Percentiles rank a stretch among this genome's conserved stretches.
phyloP scores from a whole-genome alignment of 1,140 invertebrate species.

The Ceratosolen fusciceps region DNA sequence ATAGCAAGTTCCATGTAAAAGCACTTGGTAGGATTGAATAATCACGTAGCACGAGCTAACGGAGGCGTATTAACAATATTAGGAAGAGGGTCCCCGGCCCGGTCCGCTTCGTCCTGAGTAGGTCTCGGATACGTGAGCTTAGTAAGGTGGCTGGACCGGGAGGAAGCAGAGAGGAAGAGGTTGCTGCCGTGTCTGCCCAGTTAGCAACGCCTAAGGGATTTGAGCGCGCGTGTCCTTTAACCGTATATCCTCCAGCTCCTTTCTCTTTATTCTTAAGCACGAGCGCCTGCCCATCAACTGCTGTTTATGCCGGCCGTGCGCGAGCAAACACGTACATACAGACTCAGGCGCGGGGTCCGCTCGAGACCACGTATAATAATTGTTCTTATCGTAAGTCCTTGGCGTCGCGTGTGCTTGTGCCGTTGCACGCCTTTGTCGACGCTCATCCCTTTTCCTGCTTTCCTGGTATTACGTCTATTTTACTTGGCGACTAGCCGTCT shows the following conservation, averaged over 20 bases:
- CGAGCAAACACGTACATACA: too few relatives aligned
- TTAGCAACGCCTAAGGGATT: conserved; percentile 12
- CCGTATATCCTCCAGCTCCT: background rate
- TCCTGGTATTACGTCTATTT: background rate
- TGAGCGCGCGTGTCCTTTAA: background rate
- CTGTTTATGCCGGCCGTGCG: too few relatives aligned
- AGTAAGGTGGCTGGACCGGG: too few relatives aligned
- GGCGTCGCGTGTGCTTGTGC: background rate
- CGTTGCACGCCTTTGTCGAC: background rate
- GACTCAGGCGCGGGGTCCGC: too few relatives aligned
- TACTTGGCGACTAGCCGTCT: background rate
- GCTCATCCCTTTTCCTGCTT: background rate
- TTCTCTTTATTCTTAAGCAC: background rate
- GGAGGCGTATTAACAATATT: too few relatives aligned
- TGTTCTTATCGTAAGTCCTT: too few relatives aligned
- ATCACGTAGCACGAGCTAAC: too few relatives aligned
- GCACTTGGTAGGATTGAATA: too few relatives aligned
- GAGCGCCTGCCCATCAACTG: background rate
- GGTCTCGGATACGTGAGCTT: too few relatives aligned
- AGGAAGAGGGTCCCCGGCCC: too few relatives aligned
- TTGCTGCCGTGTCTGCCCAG: background rate
- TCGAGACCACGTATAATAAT: too few relatives aligned
- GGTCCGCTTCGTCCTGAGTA: background rate
- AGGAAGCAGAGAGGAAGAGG: background rate
- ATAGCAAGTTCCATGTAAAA: too few relatives aligned